Evolutionary conservation across 2,113 vertebrate genomes (phyloP).

Genomic region (Penelope pileata): DNA sequence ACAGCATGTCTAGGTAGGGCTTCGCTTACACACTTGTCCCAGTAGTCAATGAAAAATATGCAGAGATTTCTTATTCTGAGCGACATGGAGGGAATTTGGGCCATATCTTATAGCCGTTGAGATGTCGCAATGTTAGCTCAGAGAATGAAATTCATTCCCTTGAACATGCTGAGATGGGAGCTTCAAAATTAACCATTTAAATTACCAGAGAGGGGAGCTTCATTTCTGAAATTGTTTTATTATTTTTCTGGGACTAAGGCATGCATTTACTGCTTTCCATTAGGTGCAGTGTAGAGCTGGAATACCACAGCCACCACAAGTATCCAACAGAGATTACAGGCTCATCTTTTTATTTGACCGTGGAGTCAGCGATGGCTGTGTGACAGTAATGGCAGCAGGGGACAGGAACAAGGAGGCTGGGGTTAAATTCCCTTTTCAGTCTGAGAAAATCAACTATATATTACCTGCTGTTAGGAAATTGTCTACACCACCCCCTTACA

Average conservation of each 20-base stretch:
- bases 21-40: neutral
- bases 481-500: neutral
- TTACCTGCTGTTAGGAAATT: neutral
- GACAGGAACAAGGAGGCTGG: neutral
- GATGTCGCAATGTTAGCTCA: neutral
- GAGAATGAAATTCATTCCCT: neutral
- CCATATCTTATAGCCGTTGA: neutral
- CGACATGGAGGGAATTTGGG: neutral
- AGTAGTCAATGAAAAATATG: neutral
- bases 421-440: neutral
- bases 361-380: rapidly evolving
- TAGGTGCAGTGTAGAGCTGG: neutral
- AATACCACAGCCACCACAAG: neutral
- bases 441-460: neutral
- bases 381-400: neutral
- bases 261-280: neutral
- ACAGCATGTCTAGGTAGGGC: neutral
- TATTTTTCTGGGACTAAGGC: neutral
- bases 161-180: neutral
- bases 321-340: neutral
- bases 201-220: neutral
- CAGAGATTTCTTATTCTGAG: neutral
- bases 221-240: neutral
- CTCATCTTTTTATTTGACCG: neutral
- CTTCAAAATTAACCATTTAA: neutral